These are phyloP conservation scores for Ciona savignyi DNA, from an alignment of 23 tunicate genomes.

Conservation along the genomic window DNA sequence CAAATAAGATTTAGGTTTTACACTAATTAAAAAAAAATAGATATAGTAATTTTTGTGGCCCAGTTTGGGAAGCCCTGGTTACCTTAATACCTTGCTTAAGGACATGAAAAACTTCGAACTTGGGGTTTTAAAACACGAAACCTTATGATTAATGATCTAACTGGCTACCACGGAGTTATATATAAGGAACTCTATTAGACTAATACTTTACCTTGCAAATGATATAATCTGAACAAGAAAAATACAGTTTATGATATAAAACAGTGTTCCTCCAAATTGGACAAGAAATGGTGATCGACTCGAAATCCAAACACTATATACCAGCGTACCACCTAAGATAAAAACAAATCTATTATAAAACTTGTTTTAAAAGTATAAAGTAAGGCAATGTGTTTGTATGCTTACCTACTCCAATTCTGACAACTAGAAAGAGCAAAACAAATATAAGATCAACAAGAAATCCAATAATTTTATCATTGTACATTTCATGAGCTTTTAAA, in stretches of 20 bases:
- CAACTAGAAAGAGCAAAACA: conserved; percentile 35
- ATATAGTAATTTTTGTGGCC: too few relatives aligned
- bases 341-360: too few relatives aligned
- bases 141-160: too few relatives aligned
- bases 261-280: conserved; percentile 37
- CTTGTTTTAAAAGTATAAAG: not conserved
- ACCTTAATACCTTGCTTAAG: too few relatives aligned
- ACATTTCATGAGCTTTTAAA: conserved; percentile 31
- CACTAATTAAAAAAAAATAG: too few relatives aligned
- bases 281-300: conserved; percentile 28
- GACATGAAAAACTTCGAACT: too few relatives aligned
- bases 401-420: conserved; percentile 63
- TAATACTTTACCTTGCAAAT: conserved; percentile 43
- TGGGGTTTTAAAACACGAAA: too few relatives aligned
- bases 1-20: too few relatives aligned
- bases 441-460: conserved; percentile 36
- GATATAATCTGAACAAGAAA: conserved; percentile 51
- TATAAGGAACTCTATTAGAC: too few relatives aligned
- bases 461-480: conserved; percentile 29
- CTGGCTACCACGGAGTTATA: too few relatives aligned
- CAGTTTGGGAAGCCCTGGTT: too few relatives aligned
- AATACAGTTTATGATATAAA: conserved; percentile 38
- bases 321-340: conserved; percentile 41
- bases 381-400: not conserved
- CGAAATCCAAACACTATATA: conserved; percentile 32